These are phyloP conservation scores for Hemicentrotus pulcherrimus DNA, from an alignment of 35 echinoderm and acorn worm genomes.

Conservation along the genomic window DNA sequence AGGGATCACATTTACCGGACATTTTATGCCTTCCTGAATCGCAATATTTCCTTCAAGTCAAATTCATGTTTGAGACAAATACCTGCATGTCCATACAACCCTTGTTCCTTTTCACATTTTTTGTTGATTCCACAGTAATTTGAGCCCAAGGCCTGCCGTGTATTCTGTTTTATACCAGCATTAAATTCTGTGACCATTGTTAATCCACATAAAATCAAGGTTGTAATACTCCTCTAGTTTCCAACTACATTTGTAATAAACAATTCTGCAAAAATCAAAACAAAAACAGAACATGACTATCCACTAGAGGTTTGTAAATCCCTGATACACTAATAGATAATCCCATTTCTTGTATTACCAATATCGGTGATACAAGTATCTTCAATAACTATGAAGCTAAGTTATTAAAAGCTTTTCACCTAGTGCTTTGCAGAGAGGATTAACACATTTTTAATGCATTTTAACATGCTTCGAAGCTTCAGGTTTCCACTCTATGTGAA, in stretches of 20 bases:
- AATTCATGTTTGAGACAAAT: too few species aligned
- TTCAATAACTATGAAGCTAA: neutral
- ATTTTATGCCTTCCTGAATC: too few species aligned
- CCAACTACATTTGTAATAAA: neutral
- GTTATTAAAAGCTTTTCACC: neutral
- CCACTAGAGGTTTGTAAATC: neutral
- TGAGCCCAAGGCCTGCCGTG: neutral
- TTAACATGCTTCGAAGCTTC: neutral
- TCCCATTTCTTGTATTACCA: neutral
- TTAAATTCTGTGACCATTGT: neutral
- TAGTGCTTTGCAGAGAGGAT: neutral
- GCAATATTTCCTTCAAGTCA: too few species aligned
- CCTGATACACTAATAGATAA: too few species aligned
- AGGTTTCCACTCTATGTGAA: neutral
- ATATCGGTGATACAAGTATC: neutral
- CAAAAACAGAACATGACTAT: neutral
- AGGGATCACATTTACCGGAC: too few species aligned
- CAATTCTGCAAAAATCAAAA: neutral
- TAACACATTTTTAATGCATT: neutral
- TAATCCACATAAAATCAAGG: slow-evolving; percentile 11
- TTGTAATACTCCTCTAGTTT: neutral
- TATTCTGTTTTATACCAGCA: neutral
- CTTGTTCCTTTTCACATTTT: too few species aligned
- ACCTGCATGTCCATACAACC: too few species aligned
- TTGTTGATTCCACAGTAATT: neutral